These are phyloP conservation scores for Toxotes lorentzi DNA, from an alignment of 2,797 vertebrate species.

Conservation along the genomic window DNA sequence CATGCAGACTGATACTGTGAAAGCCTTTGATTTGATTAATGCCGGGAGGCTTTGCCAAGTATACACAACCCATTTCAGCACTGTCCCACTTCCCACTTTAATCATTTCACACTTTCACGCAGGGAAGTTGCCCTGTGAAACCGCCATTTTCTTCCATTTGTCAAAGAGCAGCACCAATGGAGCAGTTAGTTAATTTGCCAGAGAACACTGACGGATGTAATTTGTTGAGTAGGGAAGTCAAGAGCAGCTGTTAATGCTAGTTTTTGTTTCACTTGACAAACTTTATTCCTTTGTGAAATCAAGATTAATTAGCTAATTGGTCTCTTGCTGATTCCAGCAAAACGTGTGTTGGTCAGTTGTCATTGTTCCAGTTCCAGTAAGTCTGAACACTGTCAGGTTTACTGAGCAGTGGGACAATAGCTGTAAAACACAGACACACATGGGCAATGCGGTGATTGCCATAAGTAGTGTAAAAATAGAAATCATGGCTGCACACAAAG, in stretches of 20 bases:
- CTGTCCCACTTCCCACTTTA: constrained; percentile 39
- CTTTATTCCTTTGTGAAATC: constrained; percentile 29
- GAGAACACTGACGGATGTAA: constrained; percentile 50
- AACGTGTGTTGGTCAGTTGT: neutral
- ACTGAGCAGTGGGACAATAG: neutral
- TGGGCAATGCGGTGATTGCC: neutral
- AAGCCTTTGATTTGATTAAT: constrained; percentile 32
- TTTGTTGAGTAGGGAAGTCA: constrained; percentile 22
- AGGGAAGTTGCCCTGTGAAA: constrained; percentile 22
- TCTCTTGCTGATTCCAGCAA: constrained; percentile 5
- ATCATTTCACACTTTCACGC: constrained; percentile 35
- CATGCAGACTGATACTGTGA: neutral
- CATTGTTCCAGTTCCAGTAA: neutral
- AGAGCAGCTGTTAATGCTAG: constrained; percentile 9
- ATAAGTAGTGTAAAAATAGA: neutral
- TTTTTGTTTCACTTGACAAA: constrained; percentile 36
- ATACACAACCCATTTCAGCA: constrained; percentile 2
- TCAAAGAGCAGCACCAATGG: constrained; percentile 12
- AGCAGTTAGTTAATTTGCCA: constrained; percentile 44
- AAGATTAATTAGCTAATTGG: constrained; percentile 35
- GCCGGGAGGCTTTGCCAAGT: constrained; percentile 41
- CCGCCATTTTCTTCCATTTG: constrained; percentile 13
- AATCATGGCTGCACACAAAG: neutral
- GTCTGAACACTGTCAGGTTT: constrained; percentile 12
- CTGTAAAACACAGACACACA: constrained; percentile 8